Evolutionary conservation across 2,113 vertebrate genomes (phyloP), one percentile per base, ranked within the genome.

Genomic region (Corythaeola cristata): DNA sequence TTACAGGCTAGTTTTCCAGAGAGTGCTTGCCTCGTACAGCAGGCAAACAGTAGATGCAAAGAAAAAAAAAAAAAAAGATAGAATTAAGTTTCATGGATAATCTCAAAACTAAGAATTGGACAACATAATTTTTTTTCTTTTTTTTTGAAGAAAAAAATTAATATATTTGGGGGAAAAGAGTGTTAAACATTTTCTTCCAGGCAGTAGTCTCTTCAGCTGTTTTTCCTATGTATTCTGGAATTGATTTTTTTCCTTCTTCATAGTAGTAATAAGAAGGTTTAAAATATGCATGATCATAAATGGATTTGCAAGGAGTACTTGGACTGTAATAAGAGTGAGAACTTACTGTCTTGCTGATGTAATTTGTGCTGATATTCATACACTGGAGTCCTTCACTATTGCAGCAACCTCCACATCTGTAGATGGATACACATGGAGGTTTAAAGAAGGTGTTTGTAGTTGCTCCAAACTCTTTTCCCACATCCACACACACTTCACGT

Each of bases 341-440:
- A 98, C 99, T 99, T 98, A 99, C 99, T 90, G 99, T 99, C 98
- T 99, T 99, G 98, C 99, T 99, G 98, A 99, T 98, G 98, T 99
- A 99, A 91, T 98, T 98, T 89, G 99, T 99, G 98, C 99, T 99
- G 98, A 99, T 98, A 98, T 99, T 99, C 98, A 98, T 98, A 96
- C 99, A 99, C 93, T 99, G 99, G 93, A 98, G 98, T 94, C 99
- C 99, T 98, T 99, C 99, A 27, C 99, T 99, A 98, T 99, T 99
- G 98, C 99, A 99, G 98, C 99, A 99, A 93, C 99, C 99, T 97
- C 99, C 99, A 99, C 99, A 99, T 99, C 99, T 99, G 99, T 99
- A 99, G 98, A 99, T 98, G 98, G 99, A 99, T 98, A 99, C 99
- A 99, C 99, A 99, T 96, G 99, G 99, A 88, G 99, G 99, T 99